Evolutionary conservation across 1,140 invertebrate species (phyloP).

Genomic region (Drosophila arizonae): DNA sequence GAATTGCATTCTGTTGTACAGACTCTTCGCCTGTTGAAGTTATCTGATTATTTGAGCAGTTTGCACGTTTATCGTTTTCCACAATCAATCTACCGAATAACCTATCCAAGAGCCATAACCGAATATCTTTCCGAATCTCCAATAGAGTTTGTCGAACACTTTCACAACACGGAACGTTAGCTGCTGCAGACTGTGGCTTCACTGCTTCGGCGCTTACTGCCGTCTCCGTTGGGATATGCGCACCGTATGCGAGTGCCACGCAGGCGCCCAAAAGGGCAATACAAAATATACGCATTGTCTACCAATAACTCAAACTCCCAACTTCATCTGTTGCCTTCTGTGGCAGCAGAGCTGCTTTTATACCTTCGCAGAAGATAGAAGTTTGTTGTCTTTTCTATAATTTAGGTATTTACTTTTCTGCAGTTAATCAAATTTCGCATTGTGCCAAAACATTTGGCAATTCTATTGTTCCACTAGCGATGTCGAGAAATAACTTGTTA

Average conservation of each 20-base stretch:
- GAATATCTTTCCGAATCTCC: slow-evolving; percentile 69
- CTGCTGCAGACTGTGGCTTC: slow-evolving; percentile 25
- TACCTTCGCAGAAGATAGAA: slow-evolving; percentile 33
- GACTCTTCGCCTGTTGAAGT: slow-evolving; percentile 8
- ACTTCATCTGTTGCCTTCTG: slow-evolving; percentile 55
- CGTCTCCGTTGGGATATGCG: slow-evolving; percentile 42
- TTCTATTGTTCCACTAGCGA: slow-evolving; percentile 41
- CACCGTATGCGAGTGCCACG: slow-evolving; percentile 49
- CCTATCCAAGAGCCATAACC: slow-evolving; percentile 63
- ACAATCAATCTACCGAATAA: slow-evolving; percentile 66
- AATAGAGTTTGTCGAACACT: slow-evolving; percentile 69
- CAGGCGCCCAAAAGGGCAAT: slow-evolving; percentile 54
- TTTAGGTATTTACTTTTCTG: slow-evolving; percentile 67
- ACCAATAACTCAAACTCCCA: slow-evolving; percentile 21
- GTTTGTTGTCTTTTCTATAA: slow-evolving; percentile 32
- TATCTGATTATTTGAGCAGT: slow-evolving; percentile 49
- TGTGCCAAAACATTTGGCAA: slow-evolving; percentile 67
- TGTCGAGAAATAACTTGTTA: slow-evolving; percentile 11
- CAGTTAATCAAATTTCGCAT: slow-evolving; percentile 61
- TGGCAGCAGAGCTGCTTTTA: slow-evolving; percentile 48
- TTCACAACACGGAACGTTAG: slow-evolving; percentile 57
- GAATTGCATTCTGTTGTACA: background rate
- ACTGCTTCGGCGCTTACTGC: slow-evolving; percentile 35
- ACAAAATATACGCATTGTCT: slow-evolving; percentile 62
- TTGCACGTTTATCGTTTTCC: slow-evolving; percentile 44